Evolutionary conservation across 2,113 vertebrate species (phyloP).

Genomic region (Felis chaus): DNA sequence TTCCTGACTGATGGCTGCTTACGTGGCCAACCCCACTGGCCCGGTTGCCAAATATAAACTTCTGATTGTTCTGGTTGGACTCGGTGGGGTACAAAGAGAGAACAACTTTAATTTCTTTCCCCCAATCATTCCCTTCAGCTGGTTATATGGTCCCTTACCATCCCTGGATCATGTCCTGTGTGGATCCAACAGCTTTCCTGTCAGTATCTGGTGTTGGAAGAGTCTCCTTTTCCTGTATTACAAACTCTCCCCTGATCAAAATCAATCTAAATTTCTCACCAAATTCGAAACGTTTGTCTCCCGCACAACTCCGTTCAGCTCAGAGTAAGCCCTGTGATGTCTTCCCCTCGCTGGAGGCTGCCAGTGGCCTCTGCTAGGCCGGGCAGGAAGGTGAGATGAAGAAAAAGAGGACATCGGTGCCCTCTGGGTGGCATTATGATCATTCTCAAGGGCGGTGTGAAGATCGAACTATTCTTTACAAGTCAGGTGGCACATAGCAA

Average conservation of each 20-base stretch:
- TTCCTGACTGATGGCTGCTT: neutral
- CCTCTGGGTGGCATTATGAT: neutral
- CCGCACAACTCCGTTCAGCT: neutral
- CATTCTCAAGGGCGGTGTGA: neutral
- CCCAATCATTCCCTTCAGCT: neutral
- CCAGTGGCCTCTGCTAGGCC: neutral
- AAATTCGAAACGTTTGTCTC: neutral
- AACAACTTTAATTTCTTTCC: neutral
- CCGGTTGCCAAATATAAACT: neutral
- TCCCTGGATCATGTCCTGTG: neutral
- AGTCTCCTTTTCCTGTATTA: neutral
- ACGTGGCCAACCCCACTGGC: neutral
- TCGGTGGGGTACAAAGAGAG: neutral
- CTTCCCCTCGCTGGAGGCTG: neutral
- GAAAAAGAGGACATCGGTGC: neutral
- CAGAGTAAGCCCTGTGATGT: neutral
- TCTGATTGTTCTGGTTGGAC: neutral
- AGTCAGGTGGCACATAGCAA: neutral
- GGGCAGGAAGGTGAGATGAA: neutral
- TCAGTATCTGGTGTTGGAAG: neutral
- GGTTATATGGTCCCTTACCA: neutral
- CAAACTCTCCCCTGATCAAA: neutral
- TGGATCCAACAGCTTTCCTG: neutral
- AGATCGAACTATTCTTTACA: neutral
- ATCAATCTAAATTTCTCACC: neutral